Conservation (phyloP, 2,113 vertebrate species). For the Heliornis fulica region DNA sequence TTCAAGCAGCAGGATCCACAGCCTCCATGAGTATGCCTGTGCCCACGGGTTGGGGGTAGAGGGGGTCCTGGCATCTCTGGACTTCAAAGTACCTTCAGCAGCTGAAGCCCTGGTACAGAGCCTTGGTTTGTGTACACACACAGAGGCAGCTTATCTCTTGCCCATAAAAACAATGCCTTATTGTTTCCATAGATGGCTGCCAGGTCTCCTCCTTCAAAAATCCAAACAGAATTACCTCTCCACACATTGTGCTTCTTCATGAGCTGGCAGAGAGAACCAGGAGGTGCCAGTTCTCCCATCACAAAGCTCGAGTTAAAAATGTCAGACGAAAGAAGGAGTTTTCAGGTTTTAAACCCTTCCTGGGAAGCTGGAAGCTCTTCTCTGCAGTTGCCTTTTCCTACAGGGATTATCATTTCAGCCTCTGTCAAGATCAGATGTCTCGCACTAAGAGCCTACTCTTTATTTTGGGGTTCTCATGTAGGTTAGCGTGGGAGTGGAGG, state of each 20-base stretch:
- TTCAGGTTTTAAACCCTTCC: neutral
- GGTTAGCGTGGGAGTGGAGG: constrained; percentile 39
- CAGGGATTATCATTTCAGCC: neutral
- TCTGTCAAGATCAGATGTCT: neutral
- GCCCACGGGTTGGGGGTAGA: fast-evolving
- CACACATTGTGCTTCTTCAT: neutral
- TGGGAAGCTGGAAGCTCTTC: neutral
- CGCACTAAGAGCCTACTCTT: neutral
- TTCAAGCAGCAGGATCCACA: neutral
- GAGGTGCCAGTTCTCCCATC: neutral
- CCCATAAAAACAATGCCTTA: neutral
- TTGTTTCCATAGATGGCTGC: neutral
- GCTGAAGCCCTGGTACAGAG: fast-evolving
- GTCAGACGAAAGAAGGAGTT: neutral
- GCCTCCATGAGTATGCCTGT: neutral
- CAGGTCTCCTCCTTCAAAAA: neutral
- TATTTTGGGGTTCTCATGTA: constrained; percentile 14
- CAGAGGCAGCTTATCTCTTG: neutral
- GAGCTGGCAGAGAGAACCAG: neutral
- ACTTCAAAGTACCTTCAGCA: neutral
- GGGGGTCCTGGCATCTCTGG: neutral
- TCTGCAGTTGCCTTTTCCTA: neutral
- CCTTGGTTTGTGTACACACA: neutral
- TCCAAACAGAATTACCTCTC: neutral
- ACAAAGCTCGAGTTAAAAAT: neutral